phyloP scores from a whole-genome alignment of 1,140 invertebrate genomes.

The Onthophagus taurus region DNA sequence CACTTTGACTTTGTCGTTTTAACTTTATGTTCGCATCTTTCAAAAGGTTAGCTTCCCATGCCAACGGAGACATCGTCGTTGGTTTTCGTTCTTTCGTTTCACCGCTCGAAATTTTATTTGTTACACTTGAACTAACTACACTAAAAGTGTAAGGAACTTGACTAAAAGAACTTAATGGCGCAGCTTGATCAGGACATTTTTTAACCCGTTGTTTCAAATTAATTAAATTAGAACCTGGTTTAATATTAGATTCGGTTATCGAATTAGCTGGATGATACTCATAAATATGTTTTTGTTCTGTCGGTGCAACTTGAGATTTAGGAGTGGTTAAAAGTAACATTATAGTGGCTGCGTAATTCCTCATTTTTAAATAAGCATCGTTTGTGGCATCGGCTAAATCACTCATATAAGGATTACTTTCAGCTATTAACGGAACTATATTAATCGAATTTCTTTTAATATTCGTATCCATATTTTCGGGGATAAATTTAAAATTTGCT shows the following conservation, averaged over 20 bases:
- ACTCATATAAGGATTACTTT: slow-evolving; percentile 12
- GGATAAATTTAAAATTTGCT: too few relatives aligned
- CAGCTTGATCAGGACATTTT: neutral
- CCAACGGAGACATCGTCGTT: slow-evolving; percentile 3
- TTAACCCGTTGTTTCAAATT: too few relatives aligned
- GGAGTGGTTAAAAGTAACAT: slow-evolving; percentile 15
- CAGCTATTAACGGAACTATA: slow-evolving; percentile 4
- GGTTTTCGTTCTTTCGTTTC: neutral
- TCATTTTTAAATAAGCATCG: slow-evolving; percentile 18
- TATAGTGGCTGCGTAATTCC: slow-evolving; percentile 18
- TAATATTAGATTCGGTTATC: too few relatives aligned
- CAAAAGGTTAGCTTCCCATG: slow-evolving; percentile 7
- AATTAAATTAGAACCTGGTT: too few relatives aligned
- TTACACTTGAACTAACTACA: too few relatives aligned
- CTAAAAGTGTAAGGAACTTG: too few relatives aligned
- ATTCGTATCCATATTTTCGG: neutral
- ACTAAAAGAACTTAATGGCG: too few relatives aligned
- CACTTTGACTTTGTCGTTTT: neutral
- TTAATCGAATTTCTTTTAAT: slow-evolving; percentile 1
- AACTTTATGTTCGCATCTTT: slow-evolving; percentile 10
- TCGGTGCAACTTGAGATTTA: neutral
- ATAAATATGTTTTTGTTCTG: neutral
- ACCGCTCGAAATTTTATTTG: neutral
- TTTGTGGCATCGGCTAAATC: slow-evolving; percentile 18
- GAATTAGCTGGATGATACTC: too few relatives aligned